Evolutionary conservation across 2,888 invertebrate genomes (phyloP).

Genomic region (Drosophila peninsularis): DNA sequence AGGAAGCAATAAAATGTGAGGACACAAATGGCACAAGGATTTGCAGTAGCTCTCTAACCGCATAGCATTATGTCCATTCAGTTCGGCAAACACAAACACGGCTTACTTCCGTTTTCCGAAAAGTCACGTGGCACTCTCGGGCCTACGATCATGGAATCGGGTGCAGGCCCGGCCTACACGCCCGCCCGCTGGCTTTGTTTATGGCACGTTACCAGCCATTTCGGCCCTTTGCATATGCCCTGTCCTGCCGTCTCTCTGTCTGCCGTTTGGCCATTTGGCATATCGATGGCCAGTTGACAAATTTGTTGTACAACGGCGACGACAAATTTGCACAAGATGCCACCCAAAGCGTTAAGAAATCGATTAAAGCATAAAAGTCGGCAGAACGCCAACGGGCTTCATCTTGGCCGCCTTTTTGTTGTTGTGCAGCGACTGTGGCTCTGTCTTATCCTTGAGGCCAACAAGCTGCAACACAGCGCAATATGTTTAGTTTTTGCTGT

Average conservation of each 20-base stretch:
- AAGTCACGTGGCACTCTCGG: constrained; percentile 79
- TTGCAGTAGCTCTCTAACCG: constrained; percentile 64
- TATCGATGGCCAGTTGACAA: constrained; percentile 63
- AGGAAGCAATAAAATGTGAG: constrained; percentile 77
- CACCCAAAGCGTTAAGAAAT: constrained; percentile 82
- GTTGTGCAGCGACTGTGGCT: constrained; percentile 8
- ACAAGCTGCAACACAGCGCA: constrained; percentile 76
- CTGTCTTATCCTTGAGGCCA: constrained; percentile 69
- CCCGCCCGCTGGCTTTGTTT: constrained; percentile 82
- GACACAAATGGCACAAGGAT: constrained; percentile 55
- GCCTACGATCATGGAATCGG: constrained; percentile 22
- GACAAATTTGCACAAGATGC: constrained; percentile 68
- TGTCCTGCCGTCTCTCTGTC: neutral
- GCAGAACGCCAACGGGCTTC: constrained; percentile 52
- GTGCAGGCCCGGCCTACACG: constrained; percentile 22
- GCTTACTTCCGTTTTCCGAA: constrained; percentile 78
- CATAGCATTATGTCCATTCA: constrained; percentile 60
- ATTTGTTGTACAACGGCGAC: constrained; percentile 70
- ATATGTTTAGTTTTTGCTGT: constrained; percentile 38
- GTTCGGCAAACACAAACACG: constrained; percentile 39
- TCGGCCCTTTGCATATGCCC: constrained; percentile 59
- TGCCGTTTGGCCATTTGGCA: constrained; percentile 19
- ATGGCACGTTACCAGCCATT: constrained; percentile 71
- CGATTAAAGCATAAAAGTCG: constrained; percentile 75
- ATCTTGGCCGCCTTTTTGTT: constrained; percentile 37